These are phyloP conservation scores for Cephus pulcher DNA, from an alignment of 2,888 invertebrate genomes.

Conservation along the genomic window DNA sequence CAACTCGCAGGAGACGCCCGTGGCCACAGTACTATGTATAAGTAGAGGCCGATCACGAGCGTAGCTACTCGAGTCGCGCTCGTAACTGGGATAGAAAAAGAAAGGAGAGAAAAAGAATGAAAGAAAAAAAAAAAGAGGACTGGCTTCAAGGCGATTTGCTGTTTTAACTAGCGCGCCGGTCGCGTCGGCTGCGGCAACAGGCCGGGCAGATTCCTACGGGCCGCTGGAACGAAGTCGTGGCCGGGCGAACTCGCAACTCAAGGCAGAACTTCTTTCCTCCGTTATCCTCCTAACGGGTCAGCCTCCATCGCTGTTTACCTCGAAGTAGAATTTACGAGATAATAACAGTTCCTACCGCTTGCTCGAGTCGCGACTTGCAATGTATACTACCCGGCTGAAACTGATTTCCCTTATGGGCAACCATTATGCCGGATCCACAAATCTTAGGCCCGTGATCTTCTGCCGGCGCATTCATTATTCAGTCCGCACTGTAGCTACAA, in stretches of 20 bases:
- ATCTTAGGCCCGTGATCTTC: not conserved
- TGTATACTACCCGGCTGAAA: not conserved
- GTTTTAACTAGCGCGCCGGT: conserved; percentile 18
- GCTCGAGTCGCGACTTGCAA: not conserved
- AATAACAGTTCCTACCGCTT: not conserved
- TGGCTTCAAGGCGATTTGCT: conserved; percentile 23
- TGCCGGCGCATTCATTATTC: not conserved
- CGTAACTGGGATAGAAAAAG: not conserved
- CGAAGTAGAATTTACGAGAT: not conserved
- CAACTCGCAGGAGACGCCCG: not conserved
- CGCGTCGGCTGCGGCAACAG: not conserved
- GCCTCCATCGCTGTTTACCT: conserved; percentile 1
- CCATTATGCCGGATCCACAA: not conserved
- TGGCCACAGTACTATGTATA: not conserved
- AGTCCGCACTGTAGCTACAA: not conserved
- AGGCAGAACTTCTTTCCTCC: not conserved
- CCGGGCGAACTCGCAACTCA: not conserved
- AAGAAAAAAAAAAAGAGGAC: not conserved
- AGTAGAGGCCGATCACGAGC: conserved; percentile 1
- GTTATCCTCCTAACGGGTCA: conserved; percentile 1
- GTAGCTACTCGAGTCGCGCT: conserved; percentile 1
- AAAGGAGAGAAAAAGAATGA: conserved; percentile 3
- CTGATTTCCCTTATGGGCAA: not conserved
- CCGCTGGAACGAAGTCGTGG: not conserved
- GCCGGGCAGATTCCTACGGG: conserved; percentile 1